These are phyloP conservation scores for Schizaphis graminum DNA, from an alignment of 2,888 invertebrate species.

Conservation along the genomic window DNA sequence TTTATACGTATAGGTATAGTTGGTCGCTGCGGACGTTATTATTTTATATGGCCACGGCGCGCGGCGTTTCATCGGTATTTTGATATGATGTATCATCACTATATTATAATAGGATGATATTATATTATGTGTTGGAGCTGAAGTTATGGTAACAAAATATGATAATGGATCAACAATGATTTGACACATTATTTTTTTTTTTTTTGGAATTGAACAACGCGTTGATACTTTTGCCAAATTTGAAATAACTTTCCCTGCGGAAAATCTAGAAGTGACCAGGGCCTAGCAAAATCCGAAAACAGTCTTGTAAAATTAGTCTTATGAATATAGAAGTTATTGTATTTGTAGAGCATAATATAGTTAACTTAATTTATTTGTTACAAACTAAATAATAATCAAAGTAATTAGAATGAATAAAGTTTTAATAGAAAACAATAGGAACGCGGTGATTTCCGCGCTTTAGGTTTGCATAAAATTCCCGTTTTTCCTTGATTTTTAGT, in stretches of 20 bases:
- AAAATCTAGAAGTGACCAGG: background rate
- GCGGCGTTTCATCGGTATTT: background rate
- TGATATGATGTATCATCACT: background rate
- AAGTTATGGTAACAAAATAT: background rate
- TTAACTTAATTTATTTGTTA: background rate
- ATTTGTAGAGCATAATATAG: background rate
- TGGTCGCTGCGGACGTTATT: background rate
- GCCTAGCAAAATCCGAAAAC: background rate
- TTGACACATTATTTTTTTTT: background rate
- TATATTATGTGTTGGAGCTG: background rate
- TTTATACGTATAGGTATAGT: background rate
- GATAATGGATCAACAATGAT: background rate
- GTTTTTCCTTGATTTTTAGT: too few relatives aligned
- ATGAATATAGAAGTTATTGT: background rate
- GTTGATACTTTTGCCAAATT: background rate
- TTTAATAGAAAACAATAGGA: background rate
- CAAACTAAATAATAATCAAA: background rate
- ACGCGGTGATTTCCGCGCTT: background rate
- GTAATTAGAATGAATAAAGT: background rate
- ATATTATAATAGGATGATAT: background rate
- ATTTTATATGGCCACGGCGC: background rate
- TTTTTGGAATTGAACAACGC: background rate
- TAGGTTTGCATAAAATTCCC: too few relatives aligned
- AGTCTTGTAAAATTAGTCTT: background rate
- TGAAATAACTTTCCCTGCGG: background rate